Evolutionary conservation across 2,113 vertebrate species (phyloP).

Genomic region (Tragelaphus scriptus): DNA sequence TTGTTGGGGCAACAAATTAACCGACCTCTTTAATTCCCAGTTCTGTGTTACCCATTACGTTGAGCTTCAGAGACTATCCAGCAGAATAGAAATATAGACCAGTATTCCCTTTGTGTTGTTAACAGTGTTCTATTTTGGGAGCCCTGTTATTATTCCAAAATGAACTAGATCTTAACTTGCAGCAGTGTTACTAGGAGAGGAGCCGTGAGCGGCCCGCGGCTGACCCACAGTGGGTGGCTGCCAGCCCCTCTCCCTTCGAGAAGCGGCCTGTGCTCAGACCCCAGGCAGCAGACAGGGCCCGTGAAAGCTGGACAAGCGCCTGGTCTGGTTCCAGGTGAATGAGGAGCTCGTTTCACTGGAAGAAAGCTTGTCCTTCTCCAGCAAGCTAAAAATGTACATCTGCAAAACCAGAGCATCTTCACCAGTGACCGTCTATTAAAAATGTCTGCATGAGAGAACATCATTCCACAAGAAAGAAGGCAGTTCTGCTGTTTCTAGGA

Average conservation of each 20-base stretch:
- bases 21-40: neutral
- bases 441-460: fast-evolving
- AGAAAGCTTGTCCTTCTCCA: neutral
- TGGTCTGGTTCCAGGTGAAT: fast-evolving
- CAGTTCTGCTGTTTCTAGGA: neutral
- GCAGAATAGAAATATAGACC: neutral
- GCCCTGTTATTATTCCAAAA: neutral
- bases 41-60: fast-evolving
- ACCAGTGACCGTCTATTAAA: neutral
- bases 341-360: fast-evolving
- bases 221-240: neutral
- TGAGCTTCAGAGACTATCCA: neutral
- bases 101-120: neutral
- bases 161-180: neutral
- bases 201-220: neutral
- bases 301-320: neutral
- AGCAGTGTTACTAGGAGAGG: neutral
- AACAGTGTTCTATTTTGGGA: neutral
- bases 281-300: fast-evolving
- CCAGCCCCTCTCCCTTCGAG: neutral
- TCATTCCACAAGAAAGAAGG: neutral
- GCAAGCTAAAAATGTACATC: neutral
- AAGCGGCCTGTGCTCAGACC: neutral
- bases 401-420: neutral
- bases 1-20: neutral